Percentiles rank a stretch among this genome's conserved stretches.
phyloP scores from a whole-genome alignment of 37 sponge, comb jelly and placozoan species.

The Agelas oroides region DNA sequence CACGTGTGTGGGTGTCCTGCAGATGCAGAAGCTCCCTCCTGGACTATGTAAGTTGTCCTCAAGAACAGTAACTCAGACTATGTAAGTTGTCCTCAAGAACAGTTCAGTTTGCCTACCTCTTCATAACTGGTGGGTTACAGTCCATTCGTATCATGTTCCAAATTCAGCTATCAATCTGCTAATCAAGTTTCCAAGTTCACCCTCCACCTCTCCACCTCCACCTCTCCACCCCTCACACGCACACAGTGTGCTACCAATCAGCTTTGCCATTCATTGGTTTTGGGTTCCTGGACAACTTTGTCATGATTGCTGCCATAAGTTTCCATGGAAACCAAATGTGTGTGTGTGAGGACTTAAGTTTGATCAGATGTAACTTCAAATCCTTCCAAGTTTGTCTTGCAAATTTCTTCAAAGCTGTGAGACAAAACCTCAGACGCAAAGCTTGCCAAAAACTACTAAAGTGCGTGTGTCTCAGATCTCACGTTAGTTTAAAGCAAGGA shows the following conservation, averaged over 20 bases:
- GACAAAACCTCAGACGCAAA: no score
- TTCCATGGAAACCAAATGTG: not conserved
- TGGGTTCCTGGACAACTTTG: slow-evolving; percentile 95
- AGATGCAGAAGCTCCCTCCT: slow-evolving; percentile 10
- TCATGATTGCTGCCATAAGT: slow-evolving; percentile 91
- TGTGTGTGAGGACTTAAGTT: no score
- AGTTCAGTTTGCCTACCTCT: no score
- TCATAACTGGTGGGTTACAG: no score
- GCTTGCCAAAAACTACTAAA: no score
- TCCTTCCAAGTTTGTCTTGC: no score
- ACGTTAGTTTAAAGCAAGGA: no score
- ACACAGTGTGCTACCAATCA: slow-evolving; percentile 47
- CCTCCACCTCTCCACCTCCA: not conserved
- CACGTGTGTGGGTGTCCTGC: slow-evolving; percentile 6
- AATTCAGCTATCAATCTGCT: no score
- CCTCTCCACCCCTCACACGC: not conserved
- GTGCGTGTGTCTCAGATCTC: no score
- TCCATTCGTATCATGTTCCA: no score
- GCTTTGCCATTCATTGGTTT: slow-evolving; percentile 93
- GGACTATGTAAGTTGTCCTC: slow-evolving; percentile 26
- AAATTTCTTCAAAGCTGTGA: no score
- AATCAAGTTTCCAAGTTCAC: not conserved
- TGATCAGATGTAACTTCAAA: no score
- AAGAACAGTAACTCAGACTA: slow-evolving; percentile 32
- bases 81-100: slow-evolving; percentile 10